Evolutionary conservation across 1,140 invertebrate genomes (phyloP), one percentile per base, ranked within the genome.

Genomic region (Stenopsyche tienmushanensis): DNA sequence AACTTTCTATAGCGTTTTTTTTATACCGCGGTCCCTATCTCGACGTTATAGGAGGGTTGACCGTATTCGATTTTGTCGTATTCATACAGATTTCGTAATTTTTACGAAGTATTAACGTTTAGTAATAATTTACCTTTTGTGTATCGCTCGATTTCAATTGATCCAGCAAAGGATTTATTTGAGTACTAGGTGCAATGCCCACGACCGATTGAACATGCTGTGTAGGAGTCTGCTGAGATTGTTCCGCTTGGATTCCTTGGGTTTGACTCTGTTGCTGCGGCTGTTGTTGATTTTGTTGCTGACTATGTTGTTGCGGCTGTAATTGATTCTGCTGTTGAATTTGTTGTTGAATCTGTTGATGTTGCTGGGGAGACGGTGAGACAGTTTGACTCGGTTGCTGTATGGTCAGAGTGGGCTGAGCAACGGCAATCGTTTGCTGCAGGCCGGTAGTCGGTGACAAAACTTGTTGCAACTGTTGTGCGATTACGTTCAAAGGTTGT

Each of bases 181-280:
- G 2, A 54, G n/a, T 54, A 15, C n/a, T 71, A 71, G 57, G 47
- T 24, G 47, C 42, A 34, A 49, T 45, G 29, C 39, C 42, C 44
- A 34, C 52, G 1, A 54, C 39, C 3, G 54, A 39, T 55, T 68
- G 54, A 17, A 65, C 17, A 17, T 45, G 25, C 20, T 39, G n/a
- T 34, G 18, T 63, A 58, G 39, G 45, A 71, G 73, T 5, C 67
- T 70, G 34, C 65, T 72, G 3, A 69, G 65, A n/a, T 72, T 60
- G 21, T 49, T 62, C 13, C 3, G 39, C 45, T 75, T 15, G 83
- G 78, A 71, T 83, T 80, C 9, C n/a, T 69, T 84, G 83, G 57
- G 83, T 80, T 72, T 84, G 83, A 67, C 79, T 82, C 50, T 75
- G 77, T 13, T 77, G 75, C 10, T 74, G 72, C 59, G 75, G 76